Base-by-base conservation (phyloP, 2,888 invertebrate species). In the Embidobia sp. region DNA sequence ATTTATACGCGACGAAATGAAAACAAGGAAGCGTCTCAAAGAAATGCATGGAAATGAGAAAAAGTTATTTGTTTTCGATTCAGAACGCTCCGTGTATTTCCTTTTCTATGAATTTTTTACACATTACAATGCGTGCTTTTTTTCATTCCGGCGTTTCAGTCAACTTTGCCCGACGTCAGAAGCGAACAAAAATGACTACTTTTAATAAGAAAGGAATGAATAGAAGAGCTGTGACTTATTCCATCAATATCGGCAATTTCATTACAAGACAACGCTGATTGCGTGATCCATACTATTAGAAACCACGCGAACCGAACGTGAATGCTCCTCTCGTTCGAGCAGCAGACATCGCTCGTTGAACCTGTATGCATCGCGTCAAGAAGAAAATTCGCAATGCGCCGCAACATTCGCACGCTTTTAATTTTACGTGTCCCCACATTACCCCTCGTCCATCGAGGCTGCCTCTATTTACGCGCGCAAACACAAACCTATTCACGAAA, bases 51-150 rank as follows among this genome's bases (percentile, higher is more conserved):
- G 48, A 69, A 57, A 53, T 40, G 40, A 49, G 49, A 44, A 57
- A 40, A 59, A 59, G 57, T 69, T 57, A 69, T 69, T 59, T 59
- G 49, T 57, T 67, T 44, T 57, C 57, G 48, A 67, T 5, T 37
- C 37, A 33, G 57, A 57, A 26, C 40, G 22, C 46, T 31, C 49
- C n/a, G 42, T n/a, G 33, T 49, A 11, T 49, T 59, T 59, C 10
- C 11, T 35, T 59, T 51, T 19, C 49, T 10, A 59, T 69, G 51
- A 40, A 69, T 69, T 69, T 69, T 42, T 49, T 59, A 55, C 51
- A 44, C 33, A 35, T 70, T 51, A 51, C 59, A 70, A 70, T 61
- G 57, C 15, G 35, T 26, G 55, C 29, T 40, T 40, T 57, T 49
- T 59, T 53, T 53, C n/a, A n/a, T 57, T 55, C 19, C 27, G 8